phyloP scores from a whole-genome alignment of 2,888 invertebrate genomes.

The Caradrina clavipalpis region DNA sequence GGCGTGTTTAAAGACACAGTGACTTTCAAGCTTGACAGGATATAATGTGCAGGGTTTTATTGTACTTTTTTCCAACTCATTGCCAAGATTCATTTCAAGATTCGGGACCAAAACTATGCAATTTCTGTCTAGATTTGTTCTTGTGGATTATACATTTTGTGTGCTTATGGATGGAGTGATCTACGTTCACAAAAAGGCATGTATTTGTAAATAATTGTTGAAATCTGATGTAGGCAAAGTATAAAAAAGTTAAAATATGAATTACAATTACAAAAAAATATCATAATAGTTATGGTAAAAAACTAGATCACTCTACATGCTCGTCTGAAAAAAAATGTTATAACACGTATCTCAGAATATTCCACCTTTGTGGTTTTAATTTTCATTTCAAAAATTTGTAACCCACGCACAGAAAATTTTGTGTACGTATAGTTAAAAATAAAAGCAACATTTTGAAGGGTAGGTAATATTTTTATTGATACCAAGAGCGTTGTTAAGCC shows the following conservation, averaged over 20 bases:
- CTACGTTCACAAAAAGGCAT: no score
- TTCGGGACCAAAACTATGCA: neutral
- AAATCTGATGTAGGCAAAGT: no score
- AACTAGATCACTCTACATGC: no score
- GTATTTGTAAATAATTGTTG: no score
- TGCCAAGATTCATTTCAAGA: slow-evolving; percentile 24
- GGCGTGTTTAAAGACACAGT: slow-evolving; percentile 5
- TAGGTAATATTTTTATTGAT: slow-evolving; percentile 49
- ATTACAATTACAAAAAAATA: no score
- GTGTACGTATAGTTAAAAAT: neutral
- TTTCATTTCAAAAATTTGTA: no score
- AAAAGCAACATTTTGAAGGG: slow-evolving; percentile 1
- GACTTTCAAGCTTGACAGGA: neutral
- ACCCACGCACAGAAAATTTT: no score
- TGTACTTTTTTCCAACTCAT: slow-evolving; percentile 1
- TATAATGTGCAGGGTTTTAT: slow-evolving; percentile 15
- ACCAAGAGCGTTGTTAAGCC: slow-evolving; percentile 32
- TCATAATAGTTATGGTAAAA: no score
- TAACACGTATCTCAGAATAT: no score
- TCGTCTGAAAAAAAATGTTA: no score
- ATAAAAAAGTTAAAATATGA: no score
- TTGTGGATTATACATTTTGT: neutral
- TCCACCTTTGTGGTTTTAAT: no score
- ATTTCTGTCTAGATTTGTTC: neutral
- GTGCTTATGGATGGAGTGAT: neutral